These are phyloP conservation scores for Microcebus murinus DNA, from an alignment of 2,113 vertebrate genomes.

Conservation along the genomic window DNA sequence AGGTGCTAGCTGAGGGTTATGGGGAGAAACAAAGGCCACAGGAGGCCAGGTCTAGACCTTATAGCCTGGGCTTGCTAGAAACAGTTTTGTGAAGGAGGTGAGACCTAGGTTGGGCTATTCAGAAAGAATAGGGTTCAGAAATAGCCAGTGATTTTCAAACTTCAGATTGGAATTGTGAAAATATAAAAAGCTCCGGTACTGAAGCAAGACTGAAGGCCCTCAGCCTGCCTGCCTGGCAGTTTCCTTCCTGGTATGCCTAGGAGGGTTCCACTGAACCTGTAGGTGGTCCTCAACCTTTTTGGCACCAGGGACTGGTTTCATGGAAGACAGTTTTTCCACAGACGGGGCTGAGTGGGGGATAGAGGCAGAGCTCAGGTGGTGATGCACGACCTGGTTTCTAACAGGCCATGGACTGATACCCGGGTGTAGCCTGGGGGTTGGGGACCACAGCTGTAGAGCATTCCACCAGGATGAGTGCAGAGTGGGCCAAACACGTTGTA, in stretches of 20 bases:
- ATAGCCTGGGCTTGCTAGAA: background rate
- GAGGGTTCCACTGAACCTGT: background rate
- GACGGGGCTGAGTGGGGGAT: no score
- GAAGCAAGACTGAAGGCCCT: background rate
- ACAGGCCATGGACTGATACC: no score
- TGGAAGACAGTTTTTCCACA: no score
- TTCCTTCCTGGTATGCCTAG: background rate
- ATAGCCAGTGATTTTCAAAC: background rate
- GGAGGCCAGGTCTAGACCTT: background rate
- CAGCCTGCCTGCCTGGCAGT: no score
- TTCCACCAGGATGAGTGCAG: background rate
- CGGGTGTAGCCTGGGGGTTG: no score
- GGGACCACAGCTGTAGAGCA: background rate
- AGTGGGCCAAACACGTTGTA: background rate
- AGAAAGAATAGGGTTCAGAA: slow-evolving; percentile 6
- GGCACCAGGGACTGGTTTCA: no score
- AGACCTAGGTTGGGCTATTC: background rate
- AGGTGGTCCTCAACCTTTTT: background rate
- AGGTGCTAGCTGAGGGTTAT: background rate
- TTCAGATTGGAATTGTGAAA: background rate
- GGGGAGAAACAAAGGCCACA: background rate
- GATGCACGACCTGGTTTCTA: no score
- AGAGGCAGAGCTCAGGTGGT: no score
- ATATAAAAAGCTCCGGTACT: background rate
- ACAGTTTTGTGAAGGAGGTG: background rate